Percentiles rank a stretch among this genome's conserved stretches.
Evolutionary conservation across 2,888 invertebrate species (phyloP).

Genomic region (Polietes domitor): DNA sequence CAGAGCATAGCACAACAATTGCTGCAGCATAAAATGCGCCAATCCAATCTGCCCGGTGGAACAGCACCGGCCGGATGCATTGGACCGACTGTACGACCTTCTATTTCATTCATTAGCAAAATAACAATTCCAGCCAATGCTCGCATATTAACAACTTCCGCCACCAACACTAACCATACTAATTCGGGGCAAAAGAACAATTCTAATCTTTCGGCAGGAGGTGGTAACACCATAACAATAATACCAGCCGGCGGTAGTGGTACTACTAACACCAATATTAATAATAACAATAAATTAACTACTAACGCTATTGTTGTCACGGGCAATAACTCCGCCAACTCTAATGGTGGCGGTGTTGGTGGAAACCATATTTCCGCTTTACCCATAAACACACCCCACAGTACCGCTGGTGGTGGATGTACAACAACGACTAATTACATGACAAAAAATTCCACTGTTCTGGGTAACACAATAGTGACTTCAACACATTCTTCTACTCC

Average conservation of each 20-base stretch:
- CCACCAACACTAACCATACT: constrained; percentile 60
- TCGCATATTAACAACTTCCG: constrained; percentile 73
- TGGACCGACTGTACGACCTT: constrained; percentile 72
- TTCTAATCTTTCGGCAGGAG: constrained; percentile 59
- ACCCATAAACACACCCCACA: constrained; percentile 33
- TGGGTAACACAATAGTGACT: constrained; percentile 68
- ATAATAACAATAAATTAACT: constrained; percentile 63
- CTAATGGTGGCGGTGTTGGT: constrained; percentile 47
- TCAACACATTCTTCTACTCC: constrained; percentile 59
- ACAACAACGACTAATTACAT: constrained; percentile 60
- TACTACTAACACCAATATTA: constrained; percentile 59
- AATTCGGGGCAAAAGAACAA: constrained; percentile 48
- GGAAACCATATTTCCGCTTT: constrained; percentile 60
- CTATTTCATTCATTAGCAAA: constrained; percentile 77
- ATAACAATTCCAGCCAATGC: constrained; percentile 76
- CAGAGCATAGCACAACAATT: constrained; percentile 69
- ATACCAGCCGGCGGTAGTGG: constrained; percentile 62
- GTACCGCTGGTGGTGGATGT: constrained; percentile 46
- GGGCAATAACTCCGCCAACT: constrained; percentile 36
- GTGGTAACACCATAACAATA: constrained; percentile 71
- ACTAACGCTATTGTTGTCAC: constrained; percentile 66
- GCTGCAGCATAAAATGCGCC: constrained; percentile 68
- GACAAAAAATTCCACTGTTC: constrained; percentile 68
- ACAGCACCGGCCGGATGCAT: constrained; percentile 21
- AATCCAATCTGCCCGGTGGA: constrained; percentile 35